These are phyloP conservation scores for Dimorphilus gyrociliatus DNA, from an alignment of 2,888 invertebrate species.

Conservation along the genomic window DNA sequence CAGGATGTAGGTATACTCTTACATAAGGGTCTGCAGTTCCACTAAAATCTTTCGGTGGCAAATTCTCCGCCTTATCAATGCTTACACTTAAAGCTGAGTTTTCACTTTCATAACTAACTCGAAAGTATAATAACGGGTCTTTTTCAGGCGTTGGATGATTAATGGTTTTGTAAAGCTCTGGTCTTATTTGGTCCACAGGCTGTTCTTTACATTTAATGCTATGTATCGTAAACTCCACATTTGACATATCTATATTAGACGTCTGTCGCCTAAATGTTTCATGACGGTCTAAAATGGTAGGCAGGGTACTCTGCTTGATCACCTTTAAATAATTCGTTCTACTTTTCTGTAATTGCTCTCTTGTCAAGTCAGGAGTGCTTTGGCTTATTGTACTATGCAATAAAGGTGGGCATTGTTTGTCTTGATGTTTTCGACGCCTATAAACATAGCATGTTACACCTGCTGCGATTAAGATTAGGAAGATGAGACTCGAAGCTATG, in stretches of 20 bases:
- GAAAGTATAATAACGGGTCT: too few species aligned
- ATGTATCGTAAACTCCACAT: conserved; percentile 54
- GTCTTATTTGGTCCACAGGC: conserved; percentile 26
- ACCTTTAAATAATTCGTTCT: conserved; percentile 39
- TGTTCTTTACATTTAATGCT: conserved; percentile 40
- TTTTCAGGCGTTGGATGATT: too few species aligned
- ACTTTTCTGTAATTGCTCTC: conserved; percentile 8
- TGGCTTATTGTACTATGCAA: conserved; percentile 30
- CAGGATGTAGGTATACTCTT: conserved; percentile 64
- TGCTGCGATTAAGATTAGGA: too few species aligned
- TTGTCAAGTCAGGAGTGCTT: conserved; percentile 25
- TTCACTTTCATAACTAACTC: conserved; percentile 61
- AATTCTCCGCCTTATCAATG: conserved; percentile 53
- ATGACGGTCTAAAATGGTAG: conserved; percentile 62
- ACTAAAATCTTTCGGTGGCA: conserved; percentile 66
- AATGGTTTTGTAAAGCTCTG: conserved; percentile 38
- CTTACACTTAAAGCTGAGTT: conserved; percentile 62
- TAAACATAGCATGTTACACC: too few species aligned
- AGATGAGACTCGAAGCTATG: too few species aligned
- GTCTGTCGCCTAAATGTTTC: conserved; percentile 65
- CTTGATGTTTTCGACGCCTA: too few species aligned
- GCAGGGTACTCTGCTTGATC: conserved; percentile 62
- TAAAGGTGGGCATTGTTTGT: too few species aligned
- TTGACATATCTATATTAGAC: conserved; percentile 55
- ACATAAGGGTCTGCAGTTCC: conserved; percentile 75